A percentile compares a stretch with the other conserved stretches of the same genome.
phyloP scores from a whole-genome alignment of 2,797 vertebrate species.

The Hippopotamyrus pictus region DNA sequence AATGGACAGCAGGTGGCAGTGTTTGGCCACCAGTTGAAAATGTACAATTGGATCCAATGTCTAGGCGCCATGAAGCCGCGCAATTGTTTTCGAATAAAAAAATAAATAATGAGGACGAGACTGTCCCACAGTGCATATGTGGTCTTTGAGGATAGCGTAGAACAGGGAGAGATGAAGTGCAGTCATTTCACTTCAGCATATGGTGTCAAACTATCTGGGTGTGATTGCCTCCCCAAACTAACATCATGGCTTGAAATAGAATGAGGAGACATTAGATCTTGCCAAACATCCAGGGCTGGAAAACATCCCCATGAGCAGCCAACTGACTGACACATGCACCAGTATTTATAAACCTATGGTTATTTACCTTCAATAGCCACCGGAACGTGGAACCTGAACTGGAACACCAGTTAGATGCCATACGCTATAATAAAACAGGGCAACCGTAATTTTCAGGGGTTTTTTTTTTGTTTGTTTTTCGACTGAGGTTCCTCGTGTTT shows the following conservation, averaged over 20 bases:
- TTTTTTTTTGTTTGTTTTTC: background rate
- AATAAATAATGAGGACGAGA: background rate
- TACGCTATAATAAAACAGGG: background rate
- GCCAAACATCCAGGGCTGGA: conserved; percentile 22
- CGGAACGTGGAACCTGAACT: background rate
- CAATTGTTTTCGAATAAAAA: background rate
- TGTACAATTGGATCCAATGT: background rate
- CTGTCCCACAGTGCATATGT: conserved; percentile 6
- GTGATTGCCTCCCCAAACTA: background rate
- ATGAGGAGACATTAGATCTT: background rate
- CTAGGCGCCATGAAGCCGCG: background rate
- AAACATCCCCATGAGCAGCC: conserved; percentile 9
- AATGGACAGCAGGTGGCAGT: conserved; percentile 43
- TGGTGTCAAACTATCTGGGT: background rate
- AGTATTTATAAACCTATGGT: conserved; percentile 26
- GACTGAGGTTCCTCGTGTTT: background rate
- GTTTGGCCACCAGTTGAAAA: conserved; percentile 7
- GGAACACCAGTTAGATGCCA: background rate
- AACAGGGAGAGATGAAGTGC: background rate
- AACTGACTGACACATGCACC: background rate
- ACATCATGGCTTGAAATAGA: background rate
- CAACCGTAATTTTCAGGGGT: background rate
- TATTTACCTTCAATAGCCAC: conserved; percentile 5
- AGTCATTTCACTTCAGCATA: background rate
- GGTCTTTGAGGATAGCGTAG: background rate